Conservation (phyloP, 2,888 invertebrate genomes). For the Sympetrum striolatum region DNA sequence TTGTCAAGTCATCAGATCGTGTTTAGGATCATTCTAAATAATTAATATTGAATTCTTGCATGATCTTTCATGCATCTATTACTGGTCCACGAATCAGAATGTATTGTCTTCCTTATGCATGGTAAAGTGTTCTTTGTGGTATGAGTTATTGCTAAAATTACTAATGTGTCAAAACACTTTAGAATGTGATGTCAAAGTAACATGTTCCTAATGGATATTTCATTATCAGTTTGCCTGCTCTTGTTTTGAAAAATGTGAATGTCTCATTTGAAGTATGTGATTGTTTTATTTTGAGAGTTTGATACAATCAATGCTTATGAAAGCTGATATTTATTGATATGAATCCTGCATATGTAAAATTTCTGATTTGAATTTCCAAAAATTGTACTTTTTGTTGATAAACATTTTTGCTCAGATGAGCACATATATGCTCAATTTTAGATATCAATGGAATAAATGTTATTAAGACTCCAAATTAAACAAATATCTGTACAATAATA, state of each 20-base stretch:
- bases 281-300: background rate
- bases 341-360: background rate
- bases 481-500: no score
- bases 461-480: no score
- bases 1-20: background rate
- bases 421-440: no score
- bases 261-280: background rate
- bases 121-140: background rate
- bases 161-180: background rate
- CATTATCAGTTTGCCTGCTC: background rate
- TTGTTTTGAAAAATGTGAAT: background rate
- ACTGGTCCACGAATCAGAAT: background rate
- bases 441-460: no score
- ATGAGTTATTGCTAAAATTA: background rate
- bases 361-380: background rate
- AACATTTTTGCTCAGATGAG: no score
- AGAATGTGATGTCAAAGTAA: background rate
- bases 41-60: background rate
- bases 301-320: background rate
- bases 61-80: background rate
- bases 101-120: background rate
- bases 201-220: conserved; percentile 25
- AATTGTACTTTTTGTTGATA: background rate
- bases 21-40: background rate
- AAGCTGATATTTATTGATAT: background rate